Conservation (phyloP, 2,113 vertebrate genomes). For the Peromyscus polionotus region DNA sequence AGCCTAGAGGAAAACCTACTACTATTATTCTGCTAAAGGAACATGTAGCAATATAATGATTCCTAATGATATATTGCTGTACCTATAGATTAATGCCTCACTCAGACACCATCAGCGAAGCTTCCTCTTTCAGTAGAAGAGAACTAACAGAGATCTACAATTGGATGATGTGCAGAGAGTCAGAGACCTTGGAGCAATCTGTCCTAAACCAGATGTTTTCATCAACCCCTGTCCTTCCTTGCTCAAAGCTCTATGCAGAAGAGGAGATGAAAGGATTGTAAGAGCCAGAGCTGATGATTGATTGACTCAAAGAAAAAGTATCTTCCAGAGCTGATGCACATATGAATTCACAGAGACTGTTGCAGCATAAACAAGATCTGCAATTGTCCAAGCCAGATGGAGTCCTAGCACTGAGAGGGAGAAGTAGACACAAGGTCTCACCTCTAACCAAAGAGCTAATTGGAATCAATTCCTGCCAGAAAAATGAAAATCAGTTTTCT, state of each 20-base stretch:
- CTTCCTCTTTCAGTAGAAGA: neutral
- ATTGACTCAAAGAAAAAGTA: neutral
- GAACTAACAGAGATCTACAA: neutral
- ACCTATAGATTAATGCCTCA: neutral
- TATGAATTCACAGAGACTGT: neutral
- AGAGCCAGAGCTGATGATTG: neutral
- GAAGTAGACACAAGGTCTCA: neutral
- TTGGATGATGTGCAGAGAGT: neutral
- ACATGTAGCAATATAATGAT: neutral
- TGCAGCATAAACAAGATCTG: neutral
- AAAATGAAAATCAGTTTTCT: neutral
- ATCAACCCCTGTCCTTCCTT: neutral
- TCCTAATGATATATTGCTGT: neutral
- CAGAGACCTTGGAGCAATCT: neutral
- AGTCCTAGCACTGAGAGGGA: neutral
- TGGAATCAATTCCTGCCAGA: neutral
- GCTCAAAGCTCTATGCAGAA: neutral
- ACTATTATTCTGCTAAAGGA: neutral
- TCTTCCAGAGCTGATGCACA: neutral
- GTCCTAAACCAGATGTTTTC: neutral
- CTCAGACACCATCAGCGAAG: neutral
- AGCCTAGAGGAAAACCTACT: neutral
- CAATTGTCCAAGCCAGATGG: neutral
- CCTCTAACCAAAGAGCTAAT: neutral
- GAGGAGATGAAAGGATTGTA: neutral